These are phyloP conservation scores for Coilia nasus DNA, from an alignment of 2,797 vertebrate species.

Conservation along the genomic window DNA sequence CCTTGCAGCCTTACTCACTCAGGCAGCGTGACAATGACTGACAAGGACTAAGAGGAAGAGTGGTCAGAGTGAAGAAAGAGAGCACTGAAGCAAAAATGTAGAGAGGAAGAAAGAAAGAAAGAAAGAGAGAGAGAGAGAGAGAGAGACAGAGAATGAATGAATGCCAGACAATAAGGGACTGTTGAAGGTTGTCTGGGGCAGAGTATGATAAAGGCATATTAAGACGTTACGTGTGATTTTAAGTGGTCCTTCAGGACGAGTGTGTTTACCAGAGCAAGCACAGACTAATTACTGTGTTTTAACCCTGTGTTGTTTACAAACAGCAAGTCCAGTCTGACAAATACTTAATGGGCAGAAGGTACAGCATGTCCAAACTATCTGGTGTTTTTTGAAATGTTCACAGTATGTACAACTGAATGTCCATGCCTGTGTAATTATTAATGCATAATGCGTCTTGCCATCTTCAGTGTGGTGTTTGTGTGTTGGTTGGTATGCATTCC, in stretches of 20 bases:
- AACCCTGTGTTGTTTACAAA: constrained; percentile 42
- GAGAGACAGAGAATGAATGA: background rate
- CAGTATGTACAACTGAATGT: constrained; percentile 53
- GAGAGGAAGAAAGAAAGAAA: constrained; percentile 32
- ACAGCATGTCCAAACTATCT: constrained; percentile 20
- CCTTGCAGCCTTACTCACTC: constrained; percentile 44
- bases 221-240: constrained; percentile 47
- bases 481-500: constrained; percentile 31
- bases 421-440: constrained; percentile 43
- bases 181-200: background rate
- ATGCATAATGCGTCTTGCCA: constrained; percentile 42
- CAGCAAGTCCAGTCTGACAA: constrained; percentile 20
- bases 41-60: background rate
- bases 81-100: too few species aligned
- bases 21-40: constrained; percentile 23
- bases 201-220: constrained; percentile 18
- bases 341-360: background rate
- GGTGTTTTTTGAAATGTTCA: constrained; percentile 46
- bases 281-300: constrained; percentile 43
- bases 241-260: constrained; percentile 62
- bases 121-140: constrained; percentile 28
- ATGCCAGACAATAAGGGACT: background rate
- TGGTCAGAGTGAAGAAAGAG: too few species aligned
- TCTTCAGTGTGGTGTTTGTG: constrained; percentile 17
- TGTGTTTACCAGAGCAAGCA: constrained; percentile 48